Base-by-base conservation (phyloP, 2,113 vertebrate species). In the Lepus americanus region DNA sequence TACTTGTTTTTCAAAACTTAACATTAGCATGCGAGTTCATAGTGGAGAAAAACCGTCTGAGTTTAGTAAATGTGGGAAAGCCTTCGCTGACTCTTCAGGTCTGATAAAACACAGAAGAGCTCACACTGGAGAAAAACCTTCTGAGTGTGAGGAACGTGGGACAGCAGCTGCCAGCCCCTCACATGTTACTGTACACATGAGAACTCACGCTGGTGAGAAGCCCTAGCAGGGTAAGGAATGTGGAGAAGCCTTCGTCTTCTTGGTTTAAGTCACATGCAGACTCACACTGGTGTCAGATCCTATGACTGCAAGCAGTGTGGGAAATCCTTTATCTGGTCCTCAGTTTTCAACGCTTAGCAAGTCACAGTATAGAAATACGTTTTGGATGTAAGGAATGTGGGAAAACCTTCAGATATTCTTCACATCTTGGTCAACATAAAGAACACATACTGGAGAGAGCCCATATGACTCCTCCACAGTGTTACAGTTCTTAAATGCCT, bases 1-100 rank as follows among this genome's bases (percentile, higher is more conserved):
- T 76, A 63, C 70, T 87, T 69, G 76, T 80, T 81, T 81, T 33
- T 70, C 77, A 90, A 13, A 81, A 81, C 88, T 89, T 20, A 67
- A 16, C 51, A 55, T 25, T 80, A 51, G 72, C 66, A 49, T 72
- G 33, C 1, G 0, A 44, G 53, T 81, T 81, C 77, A 81, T 31
- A 20, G 29, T 29, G 73, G 61, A 67, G 44, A 36, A 53, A 67
- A 89, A 67, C 53, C 49, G 0, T 76, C 22, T 53, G 49, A 79
- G n/a, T 79, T 31, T 29, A 55, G 19, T 51, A 73, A 84, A 72
- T 72, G 22, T 78, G 61, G 63, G 53, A 72, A 81, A 72, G 10
- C 66, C 5, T 81, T 90, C 66, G 81, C 33, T 33, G 20, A 72
- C 59, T 90, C 9, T 61, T 72, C 36, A 33, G 53, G 66, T 90